Base-by-base conservation (phyloP, 2,797 vertebrate genomes). In the Poecilia gillii region DNA sequence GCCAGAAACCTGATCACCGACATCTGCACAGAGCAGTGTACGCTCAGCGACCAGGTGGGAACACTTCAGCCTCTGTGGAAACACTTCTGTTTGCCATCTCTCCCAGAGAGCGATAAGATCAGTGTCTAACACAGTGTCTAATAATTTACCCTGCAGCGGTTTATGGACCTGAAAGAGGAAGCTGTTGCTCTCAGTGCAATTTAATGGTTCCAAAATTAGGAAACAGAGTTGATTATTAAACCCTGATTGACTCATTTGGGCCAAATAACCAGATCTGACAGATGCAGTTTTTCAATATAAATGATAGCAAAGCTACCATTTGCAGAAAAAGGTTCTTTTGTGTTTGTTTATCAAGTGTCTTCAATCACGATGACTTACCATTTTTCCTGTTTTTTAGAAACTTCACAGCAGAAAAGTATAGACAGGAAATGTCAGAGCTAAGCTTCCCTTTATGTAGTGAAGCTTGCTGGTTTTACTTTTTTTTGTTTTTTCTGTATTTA, bases 21-120 rank as follows among this genome's bases (percentile, higher is more conserved):
- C 88, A 99, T 99, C 94, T 99, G 98, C 94, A 99, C 99, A 46
- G 99, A 99, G 70, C 98, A 99, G 5, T 99, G 99, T 87, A 99
- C 98, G 0, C 96, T 99, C 80, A 99, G 98, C 76, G 98, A 99
- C 93, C 98, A 99, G 97, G 98, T 99, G 74, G 14, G 39, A 70
- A 36, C 7, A 39, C 16, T 6, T 28, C 13, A 14, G 11, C n/a
- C 4, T 8, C 23, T 20, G n/a, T 14, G 3, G 9, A 18, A 33
- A 18, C 36, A 7, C 31, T 64, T 64, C 23, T 41, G 5, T 41
- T 41, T 25, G 1, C 41, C 14, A 6, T n/a, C 66, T 14, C 6
- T 14, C 11, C 64, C 23, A 64, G 18, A 36, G 16, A 64, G 6
- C 25, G 53, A 55, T 55, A 55, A n/a, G 31, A 62, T 66, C 33